Evolutionary conservation across 2,888 invertebrate genomes (phyloP).

Genomic region (Ochropleura leucogaster): DNA sequence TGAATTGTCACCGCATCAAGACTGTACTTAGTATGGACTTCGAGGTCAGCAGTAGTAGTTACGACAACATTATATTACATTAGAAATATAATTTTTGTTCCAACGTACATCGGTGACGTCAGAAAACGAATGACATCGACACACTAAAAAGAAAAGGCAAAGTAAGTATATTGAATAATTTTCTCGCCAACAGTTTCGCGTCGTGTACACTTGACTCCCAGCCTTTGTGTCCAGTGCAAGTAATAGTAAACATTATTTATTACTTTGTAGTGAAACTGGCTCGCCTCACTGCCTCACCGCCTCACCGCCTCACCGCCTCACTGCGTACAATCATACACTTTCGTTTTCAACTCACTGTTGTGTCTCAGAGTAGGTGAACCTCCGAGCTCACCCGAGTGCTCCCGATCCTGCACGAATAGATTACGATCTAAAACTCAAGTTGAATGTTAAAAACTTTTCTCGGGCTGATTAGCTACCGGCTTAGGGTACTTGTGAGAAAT

Average conservation of each 20-base stretch:
- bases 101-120: not conserved
- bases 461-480: not conserved
- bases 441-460: not conserved
- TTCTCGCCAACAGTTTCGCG: not conserved
- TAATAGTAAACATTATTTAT: conserved; percentile 33
- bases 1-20: too few species aligned
- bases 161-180: not conserved
- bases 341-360: conserved; percentile 47
- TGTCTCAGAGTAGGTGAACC: not conserved
- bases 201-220: conserved; percentile 4
- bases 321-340: conserved; percentile 36
- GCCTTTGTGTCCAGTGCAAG: not conserved
- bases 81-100: too few species aligned
- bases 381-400: not conserved
- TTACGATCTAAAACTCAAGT: conserved; percentile 5
- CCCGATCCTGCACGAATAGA: conserved; percentile 12
- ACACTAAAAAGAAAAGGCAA: not conserved
- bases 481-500: too few species aligned
- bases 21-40: too few species aligned
- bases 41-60: too few species aligned
- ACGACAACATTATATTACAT: too few species aligned
- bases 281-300: conserved; percentile 14
- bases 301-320: not conserved
- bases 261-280: conserved; percentile 33
- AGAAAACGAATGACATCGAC: not conserved